Evolutionary conservation across 2,113 vertebrate species (phyloP), one percentile per base, ranked within the genome.

Genomic region (Gnathonemus echidnorhynchus): DNA sequence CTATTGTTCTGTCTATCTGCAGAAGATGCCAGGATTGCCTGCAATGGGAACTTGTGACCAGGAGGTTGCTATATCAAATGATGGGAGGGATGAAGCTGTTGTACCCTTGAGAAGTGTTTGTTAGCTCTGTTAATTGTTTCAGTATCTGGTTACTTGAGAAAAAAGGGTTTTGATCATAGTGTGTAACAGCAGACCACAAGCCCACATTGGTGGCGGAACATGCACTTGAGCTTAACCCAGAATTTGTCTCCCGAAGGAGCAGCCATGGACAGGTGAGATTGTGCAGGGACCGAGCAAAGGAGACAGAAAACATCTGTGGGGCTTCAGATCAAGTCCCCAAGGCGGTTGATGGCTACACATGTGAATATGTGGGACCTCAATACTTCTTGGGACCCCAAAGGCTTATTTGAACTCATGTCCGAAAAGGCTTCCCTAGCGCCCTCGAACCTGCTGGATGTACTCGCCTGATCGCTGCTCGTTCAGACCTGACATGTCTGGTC

Each of bases 221-320:
- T 39, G 39, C 15, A 7, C 17, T 39, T 35, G 5, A 35, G 31
- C 31, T 35, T 3, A 19, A 83, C 2, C 45, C 11, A n/a, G 24
- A 50, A 52, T 35, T n/a, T n/a, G 49, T 8, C 85, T 1, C 8
- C 24, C 21, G 0, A 19, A 52, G 49, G n/a, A 52, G 49, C 1
- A 46, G 45, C 2, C 3, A 6, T 27, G 70, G 88, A 89, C 52
- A 96, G 96, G 96, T 96, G 96, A 95, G 95, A 92, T 90, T 27
- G 86, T 84, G 88, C 52, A 92, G 93, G 94, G 93, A 92, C 91
- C 93, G 91, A 93, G 94, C 95, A 95, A 95, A 94, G 94, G 94
- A 95, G 58, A 96, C 94, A 95, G 94, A 94, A 93, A 96, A 96
- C 96, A 96, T 95, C 95, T 96, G 95, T 95, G 96, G 95, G 92